phyloP scores from a whole-genome alignment of 2,888 invertebrate species.

The Epirrhoe tristata region DNA sequence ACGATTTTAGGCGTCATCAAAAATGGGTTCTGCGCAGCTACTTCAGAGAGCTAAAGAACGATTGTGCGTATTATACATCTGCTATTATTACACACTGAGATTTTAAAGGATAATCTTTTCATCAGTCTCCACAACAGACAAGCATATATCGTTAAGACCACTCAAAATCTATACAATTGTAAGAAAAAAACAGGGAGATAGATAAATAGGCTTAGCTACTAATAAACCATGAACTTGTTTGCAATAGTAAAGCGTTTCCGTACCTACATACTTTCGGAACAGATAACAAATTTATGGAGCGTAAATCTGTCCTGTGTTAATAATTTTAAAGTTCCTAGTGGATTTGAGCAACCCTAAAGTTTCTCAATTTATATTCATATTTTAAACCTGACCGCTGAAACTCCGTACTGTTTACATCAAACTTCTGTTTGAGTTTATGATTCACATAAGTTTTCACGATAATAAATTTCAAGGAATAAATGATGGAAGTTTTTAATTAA shows the following conservation, averaged over 20 bases:
- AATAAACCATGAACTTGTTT: background rate
- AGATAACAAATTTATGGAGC: constrained; percentile 52
- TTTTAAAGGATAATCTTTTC: too few species aligned
- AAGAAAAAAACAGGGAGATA: too few species aligned
- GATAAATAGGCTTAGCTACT: background rate
- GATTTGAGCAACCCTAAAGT: constrained; percentile 76
- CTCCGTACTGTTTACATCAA: constrained; percentile 67
- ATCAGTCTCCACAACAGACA: too few species aligned
- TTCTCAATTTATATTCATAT: constrained; percentile 83
- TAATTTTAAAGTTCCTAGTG: constrained; percentile 74
- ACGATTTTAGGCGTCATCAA: too few species aligned
- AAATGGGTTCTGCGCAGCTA: too few species aligned
- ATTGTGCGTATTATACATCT: too few species aligned
- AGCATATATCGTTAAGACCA: too few species aligned
- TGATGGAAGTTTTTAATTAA: constrained; percentile 37
- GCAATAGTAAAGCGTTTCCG: background rate
- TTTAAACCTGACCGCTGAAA: constrained; percentile 73
- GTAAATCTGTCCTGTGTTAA: constrained; percentile 67
- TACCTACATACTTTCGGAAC: background rate
- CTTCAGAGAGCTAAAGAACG: too few species aligned
- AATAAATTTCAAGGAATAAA: constrained; percentile 37
- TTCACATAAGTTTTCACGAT: constrained; percentile 51
- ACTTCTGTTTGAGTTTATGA: constrained; percentile 59
- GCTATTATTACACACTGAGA: too few species aligned
- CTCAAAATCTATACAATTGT: too few species aligned